A percentile compares a stretch with the other conserved stretches of the same genome.
Conservation (phyloP, 2,797 vertebrate genomes). For the Pyrocephalus nanus region DNA sequence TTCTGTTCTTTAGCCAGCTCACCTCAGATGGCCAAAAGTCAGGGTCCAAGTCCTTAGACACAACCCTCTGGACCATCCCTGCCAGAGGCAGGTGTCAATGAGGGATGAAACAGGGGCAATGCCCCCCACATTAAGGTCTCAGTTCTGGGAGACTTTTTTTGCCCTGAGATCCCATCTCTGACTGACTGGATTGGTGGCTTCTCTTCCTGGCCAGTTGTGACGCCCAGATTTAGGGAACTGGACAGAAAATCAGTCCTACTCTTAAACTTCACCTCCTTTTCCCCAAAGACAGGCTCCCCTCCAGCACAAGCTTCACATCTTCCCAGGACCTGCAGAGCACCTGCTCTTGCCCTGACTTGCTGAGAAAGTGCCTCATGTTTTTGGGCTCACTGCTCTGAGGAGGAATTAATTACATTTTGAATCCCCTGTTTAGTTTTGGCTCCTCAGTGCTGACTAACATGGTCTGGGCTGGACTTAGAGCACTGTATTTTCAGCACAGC, state of each 20-base stretch:
- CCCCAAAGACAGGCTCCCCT: neutral
- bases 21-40: neutral
- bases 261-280: neutral
- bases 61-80: neutral
- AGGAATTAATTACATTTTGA: neutral
- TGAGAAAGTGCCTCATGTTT: neutral
- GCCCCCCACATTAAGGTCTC: neutral
- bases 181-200: neutral
- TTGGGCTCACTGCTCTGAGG: neutral
- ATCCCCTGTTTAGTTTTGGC: neutral
- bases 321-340: neutral
- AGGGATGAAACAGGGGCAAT: accelerated
- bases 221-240: neutral
- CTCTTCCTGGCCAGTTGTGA: neutral
- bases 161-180: neutral
- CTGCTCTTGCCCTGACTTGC: neutral
- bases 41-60: neutral
- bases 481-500: neutral
- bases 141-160: accelerated
- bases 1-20: neutral
- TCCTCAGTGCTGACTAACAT: neutral
- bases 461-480: neutral
- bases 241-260: neutral
- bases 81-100: neutral
- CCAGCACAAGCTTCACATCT: neutral